These are phyloP conservation scores for Chloroclysta siterata DNA, from an alignment of 2,888 invertebrate genomes.

Conservation along the genomic window DNA sequence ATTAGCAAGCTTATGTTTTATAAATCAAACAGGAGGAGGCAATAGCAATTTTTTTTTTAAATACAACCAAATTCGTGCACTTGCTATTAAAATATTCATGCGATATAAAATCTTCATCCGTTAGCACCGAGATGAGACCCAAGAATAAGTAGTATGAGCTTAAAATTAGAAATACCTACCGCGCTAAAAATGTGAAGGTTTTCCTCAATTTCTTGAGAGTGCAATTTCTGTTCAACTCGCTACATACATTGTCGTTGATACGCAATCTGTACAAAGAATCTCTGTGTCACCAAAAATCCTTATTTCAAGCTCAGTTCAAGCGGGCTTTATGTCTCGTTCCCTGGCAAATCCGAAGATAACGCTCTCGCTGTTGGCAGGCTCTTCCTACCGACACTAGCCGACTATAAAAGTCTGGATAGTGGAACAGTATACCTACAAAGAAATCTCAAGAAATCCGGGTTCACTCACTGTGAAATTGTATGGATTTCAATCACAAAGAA, in stretches of 20 bases:
- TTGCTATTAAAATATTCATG: not conserved
- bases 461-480: slow-evolving; percentile 61
- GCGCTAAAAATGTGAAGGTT: slow-evolving; percentile 37
- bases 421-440: slow-evolving; percentile 42
- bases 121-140: no score
- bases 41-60: no score
- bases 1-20: no score
- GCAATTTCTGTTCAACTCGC: slow-evolving; percentile 41
- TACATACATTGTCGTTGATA: slow-evolving; percentile 50
- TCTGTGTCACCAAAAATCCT: slow-evolving; percentile 58
- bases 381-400: slow-evolving; percentile 45
- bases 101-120: no score
- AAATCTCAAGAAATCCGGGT: slow-evolving; percentile 55
- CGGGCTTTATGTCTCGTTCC: slow-evolving; percentile 67
- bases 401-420: slow-evolving; percentile 54
- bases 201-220: slow-evolving; percentile 40
- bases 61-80: no score
- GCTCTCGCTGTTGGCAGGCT: slow-evolving; percentile 49
- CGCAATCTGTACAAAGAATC: slow-evolving; percentile 57
- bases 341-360: slow-evolving; percentile 69
- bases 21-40: no score
- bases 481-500: slow-evolving; percentile 55
- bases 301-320: slow-evolving; percentile 58
- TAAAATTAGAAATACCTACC: slow-evolving; percentile 14
- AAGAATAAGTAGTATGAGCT: no score